phyloP scores from a whole-genome alignment of 2,113 vertebrate species.

The Paracanthobrama guichenoti region DNA sequence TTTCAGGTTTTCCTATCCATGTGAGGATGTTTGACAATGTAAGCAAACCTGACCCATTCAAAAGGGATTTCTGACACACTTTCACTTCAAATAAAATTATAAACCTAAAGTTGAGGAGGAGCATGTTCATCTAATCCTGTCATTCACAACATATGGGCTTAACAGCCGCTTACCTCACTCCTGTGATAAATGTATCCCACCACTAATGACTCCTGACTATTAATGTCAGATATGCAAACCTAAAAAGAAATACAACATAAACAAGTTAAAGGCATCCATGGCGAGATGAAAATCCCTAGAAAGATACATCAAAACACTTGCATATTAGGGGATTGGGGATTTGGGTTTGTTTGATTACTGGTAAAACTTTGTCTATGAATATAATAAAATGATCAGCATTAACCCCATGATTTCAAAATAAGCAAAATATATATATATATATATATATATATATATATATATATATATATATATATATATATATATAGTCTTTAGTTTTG shows the following conservation, averaged over 20 bases:
- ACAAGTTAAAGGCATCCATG: background rate
- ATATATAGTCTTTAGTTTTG: no score
- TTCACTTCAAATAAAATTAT: background rate
- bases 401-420: background rate
- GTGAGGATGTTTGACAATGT: background rate
- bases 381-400: background rate
- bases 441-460: no score
- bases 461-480: no score
- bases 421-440: no score
- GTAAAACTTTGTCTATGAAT: background rate
- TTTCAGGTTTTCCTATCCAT: background rate
- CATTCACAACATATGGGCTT: background rate
- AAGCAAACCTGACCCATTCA: constrained; percentile 6
- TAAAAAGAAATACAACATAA: background rate
- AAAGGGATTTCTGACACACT: constrained; percentile 15
- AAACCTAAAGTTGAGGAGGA: background rate
- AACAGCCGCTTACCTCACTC: background rate
- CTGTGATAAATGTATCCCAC: background rate
- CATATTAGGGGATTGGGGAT: background rate
- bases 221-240: background rate
- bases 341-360: background rate
- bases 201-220: background rate
- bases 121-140: background rate
- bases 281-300: background rate
- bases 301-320: background rate